phyloP scores from a whole-genome alignment of 2,888 invertebrate genomes.

The Encarsia formosa region DNA sequence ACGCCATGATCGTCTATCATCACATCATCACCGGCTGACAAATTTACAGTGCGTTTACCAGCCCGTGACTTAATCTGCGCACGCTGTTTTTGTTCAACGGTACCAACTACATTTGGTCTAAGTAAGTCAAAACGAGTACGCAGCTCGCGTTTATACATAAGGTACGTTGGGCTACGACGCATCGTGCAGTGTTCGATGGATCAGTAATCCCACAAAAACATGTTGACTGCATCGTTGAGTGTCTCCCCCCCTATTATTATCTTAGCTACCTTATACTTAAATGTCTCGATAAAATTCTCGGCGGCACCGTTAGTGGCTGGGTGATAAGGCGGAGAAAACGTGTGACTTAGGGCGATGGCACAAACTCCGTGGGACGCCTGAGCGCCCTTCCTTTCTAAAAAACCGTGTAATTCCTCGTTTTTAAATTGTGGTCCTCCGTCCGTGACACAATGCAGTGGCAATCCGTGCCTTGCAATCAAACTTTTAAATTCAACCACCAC shows the following conservation, averaged over 20 bases:
- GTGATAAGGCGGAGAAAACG: constrained; percentile 22
- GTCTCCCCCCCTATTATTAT: constrained; percentile 23
- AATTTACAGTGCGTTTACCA: too few relatives aligned
- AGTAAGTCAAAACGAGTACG: constrained; percentile 27
- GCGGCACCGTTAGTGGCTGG: constrained; percentile 25
- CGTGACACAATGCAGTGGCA: constrained; percentile 22
- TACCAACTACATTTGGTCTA: constrained; percentile 2
- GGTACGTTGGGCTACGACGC: constrained; percentile 17
- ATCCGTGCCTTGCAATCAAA: constrained; percentile 24
- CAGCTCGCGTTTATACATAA: constrained; percentile 25
- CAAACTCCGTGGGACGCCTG: too few relatives aligned
- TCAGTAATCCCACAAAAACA: constrained; percentile 27
- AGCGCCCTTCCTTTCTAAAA: constrained; percentile 20
- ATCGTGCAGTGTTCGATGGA: constrained; percentile 22
- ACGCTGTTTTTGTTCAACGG: constrained; percentile 4
- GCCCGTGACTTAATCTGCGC: too few relatives aligned
- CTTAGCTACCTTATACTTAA: constrained; percentile 25
- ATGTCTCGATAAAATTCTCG: constrained; percentile 24
- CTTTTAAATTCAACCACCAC: constrained; percentile 19
- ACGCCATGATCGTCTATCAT: too few relatives aligned
- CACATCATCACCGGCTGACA: too few relatives aligned
- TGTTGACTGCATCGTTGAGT: constrained; percentile 15
- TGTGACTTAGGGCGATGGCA: too few relatives aligned
- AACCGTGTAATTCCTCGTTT: constrained; percentile 18
- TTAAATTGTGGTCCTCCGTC: constrained; percentile 27